phyloP scores from a whole-genome alignment of 2,797 vertebrate genomes.

The Catamblyrhynchus diadema region DNA sequence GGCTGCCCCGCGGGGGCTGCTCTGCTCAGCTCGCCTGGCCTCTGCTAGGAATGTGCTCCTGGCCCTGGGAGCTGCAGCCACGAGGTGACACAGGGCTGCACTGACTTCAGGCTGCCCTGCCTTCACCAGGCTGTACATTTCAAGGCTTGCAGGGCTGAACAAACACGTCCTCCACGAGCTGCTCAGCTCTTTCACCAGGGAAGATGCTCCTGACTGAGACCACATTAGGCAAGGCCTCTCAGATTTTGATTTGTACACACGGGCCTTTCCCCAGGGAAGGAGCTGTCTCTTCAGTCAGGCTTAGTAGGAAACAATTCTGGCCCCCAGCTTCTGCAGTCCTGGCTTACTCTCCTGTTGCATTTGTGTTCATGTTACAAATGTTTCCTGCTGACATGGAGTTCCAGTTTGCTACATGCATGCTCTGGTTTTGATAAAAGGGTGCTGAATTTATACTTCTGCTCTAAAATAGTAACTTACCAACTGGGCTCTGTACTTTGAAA shows the following conservation, averaged over 20 bases:
- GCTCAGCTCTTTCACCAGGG: neutral
- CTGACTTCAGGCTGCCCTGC: neutral
- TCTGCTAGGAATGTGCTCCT: neutral
- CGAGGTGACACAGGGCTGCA: neutral
- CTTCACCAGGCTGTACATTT: neutral
- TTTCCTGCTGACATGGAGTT: neutral
- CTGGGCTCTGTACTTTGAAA: neutral
- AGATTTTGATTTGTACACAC: neutral
- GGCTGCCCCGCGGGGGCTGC: neutral
- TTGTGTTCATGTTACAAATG: neutral
- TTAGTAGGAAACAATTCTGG: neutral
- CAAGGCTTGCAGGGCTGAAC: neutral
- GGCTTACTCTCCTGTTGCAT: neutral
- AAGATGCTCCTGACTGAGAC: neutral
- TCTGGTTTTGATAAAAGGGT: slow-evolving; percentile 18
- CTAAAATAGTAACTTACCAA: slow-evolving; percentile 5
- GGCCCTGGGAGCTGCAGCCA: neutral
- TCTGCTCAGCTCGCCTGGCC: neutral
- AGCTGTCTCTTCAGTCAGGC: neutral
- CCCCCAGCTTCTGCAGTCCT: neutral
- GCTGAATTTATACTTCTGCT: slow-evolving; percentile 29
- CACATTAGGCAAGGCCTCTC: neutral
- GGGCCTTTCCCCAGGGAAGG: neutral
- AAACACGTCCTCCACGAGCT: neutral
- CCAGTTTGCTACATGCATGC: neutral